These are phyloP conservation scores for Parazoanthus darwini DNA, from an alignment of 92 coral and sea anemone species.

Conservation along the genomic window DNA sequence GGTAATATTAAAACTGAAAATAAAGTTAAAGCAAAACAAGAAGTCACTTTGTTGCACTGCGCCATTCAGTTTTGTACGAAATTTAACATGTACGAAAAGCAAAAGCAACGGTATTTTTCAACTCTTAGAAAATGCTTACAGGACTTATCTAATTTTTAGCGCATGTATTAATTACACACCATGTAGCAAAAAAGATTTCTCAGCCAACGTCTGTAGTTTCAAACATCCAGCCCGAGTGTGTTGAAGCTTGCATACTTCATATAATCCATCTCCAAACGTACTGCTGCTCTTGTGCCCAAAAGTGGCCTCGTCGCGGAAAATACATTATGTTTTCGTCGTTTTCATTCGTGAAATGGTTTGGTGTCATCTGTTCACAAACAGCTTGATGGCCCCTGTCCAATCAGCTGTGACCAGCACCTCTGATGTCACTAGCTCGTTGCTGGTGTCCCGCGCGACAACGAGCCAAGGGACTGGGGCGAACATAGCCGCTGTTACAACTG, in stretches of 20 bases:
- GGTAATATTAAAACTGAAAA: too few species aligned
- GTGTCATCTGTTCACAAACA: slow-evolving; percentile 94
- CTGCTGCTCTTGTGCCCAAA: not conserved
- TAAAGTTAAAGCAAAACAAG: too few species aligned
- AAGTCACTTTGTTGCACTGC: too few species aligned
- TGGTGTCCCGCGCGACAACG: slow-evolving; percentile 87
- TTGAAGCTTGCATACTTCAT: not conserved
- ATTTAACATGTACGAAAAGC: too few species aligned
- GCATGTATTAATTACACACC: too few species aligned
- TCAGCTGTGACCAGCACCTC: slow-evolving; percentile 99
- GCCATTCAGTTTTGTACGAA: too few species aligned
- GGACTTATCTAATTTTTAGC: too few species aligned
- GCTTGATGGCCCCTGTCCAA: slow-evolving; percentile 96
- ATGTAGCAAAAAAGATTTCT: too few species aligned
- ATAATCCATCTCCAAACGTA: not conserved
- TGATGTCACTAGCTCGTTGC: slow-evolving; percentile 79
- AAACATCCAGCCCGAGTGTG: not conserved
- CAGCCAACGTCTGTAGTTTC: too few species aligned
- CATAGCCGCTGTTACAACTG: slow-evolving; percentile 97
- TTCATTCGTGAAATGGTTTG: not conserved
- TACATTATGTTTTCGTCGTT: not conserved
- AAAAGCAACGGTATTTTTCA: too few species aligned
- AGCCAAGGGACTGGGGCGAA: slow-evolving; percentile 99
- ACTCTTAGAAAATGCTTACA: too few species aligned
- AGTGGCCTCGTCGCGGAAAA: not conserved